Base-by-base conservation (phyloP, 2,113 vertebrate species). In the Notechis scutatus region DNA sequence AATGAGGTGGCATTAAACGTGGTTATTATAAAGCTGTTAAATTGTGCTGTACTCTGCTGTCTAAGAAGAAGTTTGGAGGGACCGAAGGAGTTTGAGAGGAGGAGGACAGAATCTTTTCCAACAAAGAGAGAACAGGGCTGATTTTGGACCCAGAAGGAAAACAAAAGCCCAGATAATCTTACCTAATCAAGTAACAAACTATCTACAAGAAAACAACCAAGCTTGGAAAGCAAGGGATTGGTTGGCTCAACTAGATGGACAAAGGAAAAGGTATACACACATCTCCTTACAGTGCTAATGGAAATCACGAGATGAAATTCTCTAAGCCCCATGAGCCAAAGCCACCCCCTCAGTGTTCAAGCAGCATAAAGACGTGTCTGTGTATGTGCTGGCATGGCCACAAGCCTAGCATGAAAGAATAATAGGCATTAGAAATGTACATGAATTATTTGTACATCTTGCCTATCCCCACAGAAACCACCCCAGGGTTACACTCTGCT, bases 341-440 rank as follows among this genome's bases (percentile, higher is more conserved):
- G 69, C 94, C 95, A 59, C 96, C 95, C 95, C 94, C 87, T 91
- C 96, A 64, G 90, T 56, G 95, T 96, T 95, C 34, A 55, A 89
- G 90, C 0, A 89, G 93, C 11, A 96, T 95, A 96, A 95, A 96
- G 96, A 96, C 90, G 85, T 92, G 96, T 92, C 96, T 96, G 95
- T 96, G 95, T 15, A 39, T 93, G 64, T 18, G 94, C 10, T 96
- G 96, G 95, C 94, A 26, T 29, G 91, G 47, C 88, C 26, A 26
- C 93, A 59, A 92, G 92, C 55, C 91, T 92, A 55, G 85, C 89
- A 34, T 59, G 94, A 94, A 94, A 94, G 88, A 57, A 93, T 96
- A 96, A 14, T 88, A 96, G 56, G 88, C 94, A 95, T 94, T 90
- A 95, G 91, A 94, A 95, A 96, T 94, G 50, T 87, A 94, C 95